phyloP scores from a whole-genome alignment of 2,888 invertebrate genomes.

The Phalangium opilio region DNA sequence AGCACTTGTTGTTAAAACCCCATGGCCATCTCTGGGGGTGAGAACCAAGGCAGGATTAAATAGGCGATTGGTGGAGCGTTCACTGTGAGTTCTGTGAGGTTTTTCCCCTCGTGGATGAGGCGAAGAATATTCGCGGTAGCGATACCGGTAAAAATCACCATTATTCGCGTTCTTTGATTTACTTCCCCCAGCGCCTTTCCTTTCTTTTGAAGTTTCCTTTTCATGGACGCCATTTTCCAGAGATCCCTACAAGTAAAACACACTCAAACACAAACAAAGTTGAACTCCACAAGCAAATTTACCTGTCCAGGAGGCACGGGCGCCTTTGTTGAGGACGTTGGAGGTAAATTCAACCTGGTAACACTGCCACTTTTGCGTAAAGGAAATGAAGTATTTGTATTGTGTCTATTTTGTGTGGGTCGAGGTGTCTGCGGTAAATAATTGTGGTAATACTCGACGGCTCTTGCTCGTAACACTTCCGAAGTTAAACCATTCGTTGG shows the following conservation, averaged over 20 bases:
- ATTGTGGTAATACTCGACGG: slow-evolving; percentile 16
- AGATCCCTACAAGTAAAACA: background rate
- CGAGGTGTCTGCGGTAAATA: slow-evolving; percentile 14
- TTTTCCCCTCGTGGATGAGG: slow-evolving; percentile 11
- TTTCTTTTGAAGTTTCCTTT: no score
- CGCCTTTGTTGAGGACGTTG: no score
- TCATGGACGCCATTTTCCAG: no score
- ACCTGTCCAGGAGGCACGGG: no score
- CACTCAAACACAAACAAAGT: background rate
- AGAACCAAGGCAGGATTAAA: no score
- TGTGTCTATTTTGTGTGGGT: slow-evolving; percentile 5
- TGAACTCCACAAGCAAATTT: no score
- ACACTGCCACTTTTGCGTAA: slow-evolving; percentile 17
- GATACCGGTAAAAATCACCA: no score
- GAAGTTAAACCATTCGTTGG: slow-evolving; percentile 12
- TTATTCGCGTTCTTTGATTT: no score
- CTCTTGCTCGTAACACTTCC: slow-evolving; percentile 13
- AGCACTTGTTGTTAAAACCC: no score
- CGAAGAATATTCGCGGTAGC: background rate
- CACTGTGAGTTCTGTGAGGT: slow-evolving; percentile 19
- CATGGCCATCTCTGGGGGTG: no score
- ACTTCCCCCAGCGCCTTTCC: no score
- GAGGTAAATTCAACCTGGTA: slow-evolving; percentile 14
- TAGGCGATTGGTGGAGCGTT: slow-evolving; percentile 11
- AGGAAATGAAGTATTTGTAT: background rate